Base-by-base conservation (phyloP, 1,140 invertebrate species). In the Ostrea denselamellosa region DNA sequence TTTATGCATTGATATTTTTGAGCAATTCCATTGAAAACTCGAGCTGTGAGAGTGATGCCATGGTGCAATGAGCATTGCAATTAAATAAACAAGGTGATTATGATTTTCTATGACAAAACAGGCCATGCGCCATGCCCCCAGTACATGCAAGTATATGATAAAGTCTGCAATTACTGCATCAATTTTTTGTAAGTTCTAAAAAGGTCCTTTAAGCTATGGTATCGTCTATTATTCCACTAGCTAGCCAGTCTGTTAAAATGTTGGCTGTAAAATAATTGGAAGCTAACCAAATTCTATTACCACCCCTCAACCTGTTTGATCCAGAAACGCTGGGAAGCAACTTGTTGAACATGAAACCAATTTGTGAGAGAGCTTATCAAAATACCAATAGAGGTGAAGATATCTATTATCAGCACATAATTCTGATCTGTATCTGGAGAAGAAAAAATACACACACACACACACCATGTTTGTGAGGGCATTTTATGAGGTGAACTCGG, bases 301-400 rank as follows among this genome's bases (percentile, higher is more conserved):
- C 68, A 77, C 68, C 68, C 68, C 17, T 34, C 25, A 77, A 77
- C 68, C 68, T 77, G 68, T 77, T 77, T 77, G 68, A 77, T 77
- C 68, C 68, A 77, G 68, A 77, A 28, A 77, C 68, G 22, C 25
- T 3, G 28, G 22, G 68, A 34, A 77, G 68, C 68, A 28, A 77
- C 68, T 77, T 77, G 68, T 77, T 77, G 68, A 77, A 77, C 68
- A 77, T 77, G 68, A 77, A 77, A 77, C 68, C 68, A 77, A 77
- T 77, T 77, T 77, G 68, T 25, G 28, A 77, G 25, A 77, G 68
- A 28, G 68, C 68, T 77, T 77, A 77, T 77, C 68, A 77, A 77
- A 77, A 77, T 77, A 77, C 25, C 68, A 25, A 77, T 28, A 17
- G 25, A 34, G 68, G 28, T 77, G 28, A 77, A 77, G 68, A 77